Conservation (phyloP, 1,140 invertebrate genomes). For the Eupristina koningsbergeri region DNA sequence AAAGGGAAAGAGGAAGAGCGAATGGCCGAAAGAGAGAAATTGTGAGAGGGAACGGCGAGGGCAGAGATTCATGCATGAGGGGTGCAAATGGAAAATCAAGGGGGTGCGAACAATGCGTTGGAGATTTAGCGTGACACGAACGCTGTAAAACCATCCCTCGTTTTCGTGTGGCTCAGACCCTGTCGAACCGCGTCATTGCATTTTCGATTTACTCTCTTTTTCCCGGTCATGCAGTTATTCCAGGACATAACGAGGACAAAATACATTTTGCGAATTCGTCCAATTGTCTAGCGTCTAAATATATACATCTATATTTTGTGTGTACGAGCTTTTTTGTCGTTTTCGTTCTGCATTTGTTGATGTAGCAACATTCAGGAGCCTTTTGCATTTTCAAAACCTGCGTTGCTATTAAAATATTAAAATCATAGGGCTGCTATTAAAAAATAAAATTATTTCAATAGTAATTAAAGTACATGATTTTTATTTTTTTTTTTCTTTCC, state of each 20-base stretch:
- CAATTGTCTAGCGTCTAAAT: neutral
- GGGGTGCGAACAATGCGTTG: slow-evolving; percentile 66
- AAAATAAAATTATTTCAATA: too few relatives aligned
- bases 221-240: neutral
- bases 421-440: too few relatives aligned
- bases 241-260: neutral
- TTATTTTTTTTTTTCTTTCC: too few relatives aligned
- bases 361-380: too few relatives aligned
- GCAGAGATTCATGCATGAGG: slow-evolving; percentile 54
- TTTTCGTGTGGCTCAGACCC: slow-evolving; percentile 5
- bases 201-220: slow-evolving; percentile 46
- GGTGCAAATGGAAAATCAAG: slow-evolving; percentile 66
- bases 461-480: too few relatives aligned
- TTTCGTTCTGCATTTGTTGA: too few relatives aligned
- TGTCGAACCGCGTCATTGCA: slow-evolving; percentile 51
- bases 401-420: too few relatives aligned
- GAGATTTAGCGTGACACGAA: slow-evolving; percentile 67
- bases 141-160: slow-evolving; percentile 61
- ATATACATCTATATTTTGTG: neutral
- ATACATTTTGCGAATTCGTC: slow-evolving; percentile 19
- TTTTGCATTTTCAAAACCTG: too few relatives aligned
- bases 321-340: too few relatives aligned
- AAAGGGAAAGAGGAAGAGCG: slow-evolving; percentile 19
- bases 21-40: slow-evolving; percentile 25
- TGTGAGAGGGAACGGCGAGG: slow-evolving; percentile 41